Base-by-base conservation (phyloP, 2,113 vertebrate genomes). In the Channa maculata region DNA sequence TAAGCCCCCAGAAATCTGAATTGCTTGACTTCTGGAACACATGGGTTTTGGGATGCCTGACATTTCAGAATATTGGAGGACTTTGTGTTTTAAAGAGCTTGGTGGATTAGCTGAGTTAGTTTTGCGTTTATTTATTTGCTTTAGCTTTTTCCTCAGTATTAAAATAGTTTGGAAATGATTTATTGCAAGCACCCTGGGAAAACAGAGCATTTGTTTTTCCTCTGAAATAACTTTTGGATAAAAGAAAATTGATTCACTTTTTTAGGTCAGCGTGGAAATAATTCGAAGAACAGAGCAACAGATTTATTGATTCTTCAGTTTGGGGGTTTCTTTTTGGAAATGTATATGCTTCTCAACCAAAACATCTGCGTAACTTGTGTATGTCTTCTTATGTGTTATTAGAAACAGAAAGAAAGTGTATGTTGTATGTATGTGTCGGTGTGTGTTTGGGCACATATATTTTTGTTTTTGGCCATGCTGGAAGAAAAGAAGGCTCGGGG, bases 401-500 rank as follows among this genome's bases (percentile, higher is more conserved):
- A 24, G 24, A 24, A 24, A 24, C 24, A 24, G 24, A 24, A 24
- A 24, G 24, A 24, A 24, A 24, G 24, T 24, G 24, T 24, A 24
- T 51, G 64, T 39, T 24, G 43, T 37, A 0, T 73, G 39, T 64
- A 1, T 52, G 0, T 44, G 3, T 62, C 53, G 15, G 49, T 65
- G 14, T 55, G 8, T 43, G 6, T 59, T 15, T 44, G 46, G 8
- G 9, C 66, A 36, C n/a, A 15, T 68, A 3, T 44, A 6, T 24
- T 43, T 36, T 33, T 64, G 34, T 36, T 34, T 55, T 5, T 10
- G 75, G 62, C 53, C 71, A 88, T 88, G 89, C 50, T 88, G 78
- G 89, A 87, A 49, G 72, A 75, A 65, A 78, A 84, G 65, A 78
- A 82, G 43, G 8, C 50, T 49, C 54, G 1, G 3, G 62, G 10